Conservation (phyloP, 2,113 vertebrate genomes). For the Amblyopsis rosae region DNA sequence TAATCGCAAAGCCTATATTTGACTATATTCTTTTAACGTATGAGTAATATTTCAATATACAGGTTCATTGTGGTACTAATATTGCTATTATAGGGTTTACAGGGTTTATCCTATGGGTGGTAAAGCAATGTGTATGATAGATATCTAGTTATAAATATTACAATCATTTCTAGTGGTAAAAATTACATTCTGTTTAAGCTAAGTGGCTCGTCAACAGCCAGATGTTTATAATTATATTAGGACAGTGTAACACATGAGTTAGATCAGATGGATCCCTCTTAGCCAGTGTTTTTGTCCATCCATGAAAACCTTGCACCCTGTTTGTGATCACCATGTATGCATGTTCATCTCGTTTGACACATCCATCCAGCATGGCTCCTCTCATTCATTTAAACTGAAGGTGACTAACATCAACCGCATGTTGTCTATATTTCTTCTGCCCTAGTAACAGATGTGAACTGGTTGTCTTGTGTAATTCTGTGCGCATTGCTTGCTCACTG, state of each 20-base stretch:
- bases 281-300: slow-evolving; percentile 57
- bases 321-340: slow-evolving; percentile 24
- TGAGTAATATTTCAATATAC: no score
- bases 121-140: no score
- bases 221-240: no score
- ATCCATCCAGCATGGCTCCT: slow-evolving; percentile 52
- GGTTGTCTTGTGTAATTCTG: background rate
- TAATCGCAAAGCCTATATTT: background rate
- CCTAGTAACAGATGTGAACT: slow-evolving; percentile 19
- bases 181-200: no score
- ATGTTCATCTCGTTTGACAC: slow-evolving; percentile 34
- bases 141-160: no score
- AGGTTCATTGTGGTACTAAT: no score
- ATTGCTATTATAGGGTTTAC: no score
- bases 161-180: no score
- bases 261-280: no score
- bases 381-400: slow-evolving; percentile 29
- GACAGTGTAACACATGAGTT: no score
- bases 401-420: slow-evolving; percentile 72
- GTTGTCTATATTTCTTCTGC: slow-evolving; percentile 33
- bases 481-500: slow-evolving; percentile 20
- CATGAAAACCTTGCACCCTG: slow-evolving; percentile 45
- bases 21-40: slow-evolving; percentile 9
- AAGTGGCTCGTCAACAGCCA: no score
- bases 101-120: no score